Base-by-base conservation (phyloP, 1,140 invertebrate genomes). In the Papilio glaucus region DNA sequence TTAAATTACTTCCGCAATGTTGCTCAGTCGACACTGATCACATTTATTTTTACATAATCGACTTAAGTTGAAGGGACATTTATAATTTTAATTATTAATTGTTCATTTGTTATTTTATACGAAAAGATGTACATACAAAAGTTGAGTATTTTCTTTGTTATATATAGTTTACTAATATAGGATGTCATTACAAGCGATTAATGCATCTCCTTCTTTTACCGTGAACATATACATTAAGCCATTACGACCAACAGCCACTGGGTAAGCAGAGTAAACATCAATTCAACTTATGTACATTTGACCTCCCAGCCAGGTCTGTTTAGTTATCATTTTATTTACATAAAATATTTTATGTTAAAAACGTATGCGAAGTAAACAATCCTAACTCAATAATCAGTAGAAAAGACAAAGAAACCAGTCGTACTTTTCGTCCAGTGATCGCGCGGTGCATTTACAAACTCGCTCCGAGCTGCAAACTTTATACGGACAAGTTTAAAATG, bases 1-100 rank as follows among this genome's bases (percentile, higher is more conserved):
- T 85, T 85, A 86, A 91, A 91, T 89, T 86, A 84, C 71, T 81
- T 77, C 73, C 79, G n/a, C 60, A n/a, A n/a, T 62, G 29, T 62
- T 37, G 13, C 37, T 26, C 13, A 29, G 29, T 29, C 13, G 26
- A 62, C 29, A 33, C 60, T 62, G 37, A 62, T 62, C 15, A 37
- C 33, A 26, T 62, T 29, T 37, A 13, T 33, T 62, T 37, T 37
- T 62, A 21, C 15, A 26, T 57, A 57, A 57, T 57, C 49, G 49
- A 26, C 21, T 57, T 26, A 57, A 57, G 18, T 24, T 57, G 10
- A 26, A 24, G 10, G 4, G 21, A 10, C 10, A 4, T 33, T 61
- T 33, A 61, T 15, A 61, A 61, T 42, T 15, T n/a, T n/a, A n/a
- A 15, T 26, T 60, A 12, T 18, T 37, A 37, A 57, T n/a, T n/a